phyloP scores from a whole-genome alignment of 2,888 invertebrate genomes.

The Cancer borealis region DNA sequence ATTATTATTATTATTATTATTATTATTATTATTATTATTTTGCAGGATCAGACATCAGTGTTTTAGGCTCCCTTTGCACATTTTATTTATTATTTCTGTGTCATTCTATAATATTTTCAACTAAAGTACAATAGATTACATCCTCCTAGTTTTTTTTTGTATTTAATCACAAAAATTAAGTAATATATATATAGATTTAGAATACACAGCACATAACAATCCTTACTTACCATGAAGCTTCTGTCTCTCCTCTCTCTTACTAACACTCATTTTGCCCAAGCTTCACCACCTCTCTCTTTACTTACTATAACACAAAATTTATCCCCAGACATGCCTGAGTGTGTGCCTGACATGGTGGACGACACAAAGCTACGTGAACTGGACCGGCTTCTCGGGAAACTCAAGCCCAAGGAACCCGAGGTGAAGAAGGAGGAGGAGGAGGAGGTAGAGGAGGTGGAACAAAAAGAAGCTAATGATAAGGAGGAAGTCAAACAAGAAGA shows the following conservation, averaged over 20 bases:
- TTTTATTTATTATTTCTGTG: too few species aligned
- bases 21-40: too few species aligned
- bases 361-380: slow-evolving; percentile 49
- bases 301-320: neutral
- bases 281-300: neutral
- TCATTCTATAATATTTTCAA: too few species aligned
- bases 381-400: slow-evolving; percentile 55
- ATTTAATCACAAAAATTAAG: too few species aligned
- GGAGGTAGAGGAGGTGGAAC: neutral
- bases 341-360: slow-evolving; percentile 36
- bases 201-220: neutral
- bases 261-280: too few species aligned
- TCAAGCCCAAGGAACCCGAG: slow-evolving; percentile 25
- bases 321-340: slow-evolving; percentile 57
- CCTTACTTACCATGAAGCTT: neutral
- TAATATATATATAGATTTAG: too few species aligned
- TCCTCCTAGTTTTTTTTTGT: too few species aligned
- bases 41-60: too few species aligned
- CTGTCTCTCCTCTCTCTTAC: neutral
- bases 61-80: too few species aligned
- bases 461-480: neutral
- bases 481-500: neutral
- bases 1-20: too few species aligned
- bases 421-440: slow-evolving; percentile 7
- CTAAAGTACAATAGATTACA: too few species aligned